Conservation (phyloP, 2,797 vertebrate species). For the Acrocephalus scirpaceus region DNA sequence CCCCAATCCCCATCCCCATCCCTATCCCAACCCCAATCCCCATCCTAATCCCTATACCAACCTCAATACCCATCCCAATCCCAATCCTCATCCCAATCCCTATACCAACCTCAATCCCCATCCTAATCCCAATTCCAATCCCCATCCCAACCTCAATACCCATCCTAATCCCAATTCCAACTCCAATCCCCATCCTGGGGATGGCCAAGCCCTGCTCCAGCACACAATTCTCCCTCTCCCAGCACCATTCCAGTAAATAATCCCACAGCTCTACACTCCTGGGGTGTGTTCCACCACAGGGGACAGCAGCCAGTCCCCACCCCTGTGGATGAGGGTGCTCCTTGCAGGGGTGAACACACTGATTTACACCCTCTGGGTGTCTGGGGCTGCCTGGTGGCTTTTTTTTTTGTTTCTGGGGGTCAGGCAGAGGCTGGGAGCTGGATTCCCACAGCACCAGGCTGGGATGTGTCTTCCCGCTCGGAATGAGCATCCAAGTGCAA, state of each 20-base stretch:
- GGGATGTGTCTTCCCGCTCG: not conserved
- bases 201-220: not conserved
- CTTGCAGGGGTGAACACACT: not conserved
- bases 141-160: fast-evolving
- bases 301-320: not conserved
- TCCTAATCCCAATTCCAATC: not conserved
- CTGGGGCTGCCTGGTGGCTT: not conserved
- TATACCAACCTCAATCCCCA: fast-evolving
- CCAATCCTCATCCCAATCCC: not conserved
- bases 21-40: no score
- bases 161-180: fast-evolving
- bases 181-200: fast-evolving
- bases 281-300: not conserved
- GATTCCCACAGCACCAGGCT: not conserved
- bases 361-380: not conserved
- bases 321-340: not conserved
- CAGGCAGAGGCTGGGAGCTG: not conserved
- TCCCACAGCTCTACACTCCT: not conserved
- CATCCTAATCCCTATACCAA: no score
- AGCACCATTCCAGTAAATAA: not conserved
- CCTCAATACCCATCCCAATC: not conserved
- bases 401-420: not conserved
- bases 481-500: not conserved
- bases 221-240: not conserved
- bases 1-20: no score